Conservation (phyloP, 2,888 invertebrate genomes). For the Catocala fraxini region DNA sequence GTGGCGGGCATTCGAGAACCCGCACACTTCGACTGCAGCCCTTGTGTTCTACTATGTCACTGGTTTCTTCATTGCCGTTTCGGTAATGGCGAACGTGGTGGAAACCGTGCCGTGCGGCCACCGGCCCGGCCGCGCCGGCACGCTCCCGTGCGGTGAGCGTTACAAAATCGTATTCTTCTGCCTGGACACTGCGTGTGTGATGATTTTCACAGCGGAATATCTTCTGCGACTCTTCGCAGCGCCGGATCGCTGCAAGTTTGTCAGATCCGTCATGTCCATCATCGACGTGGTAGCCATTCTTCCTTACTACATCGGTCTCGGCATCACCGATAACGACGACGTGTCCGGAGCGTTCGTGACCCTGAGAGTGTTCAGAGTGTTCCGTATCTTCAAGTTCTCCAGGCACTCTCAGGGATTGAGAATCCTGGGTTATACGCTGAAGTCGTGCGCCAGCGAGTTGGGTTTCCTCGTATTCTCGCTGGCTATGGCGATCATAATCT, state of each 20-base stretch:
- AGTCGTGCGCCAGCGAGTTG: constrained; percentile 99
- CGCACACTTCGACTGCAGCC: constrained; percentile 99
- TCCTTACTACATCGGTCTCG: constrained; percentile 99
- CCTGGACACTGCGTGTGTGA: constrained; percentile 99
- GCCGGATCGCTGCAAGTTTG: constrained; percentile 99
- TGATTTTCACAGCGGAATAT: constrained; percentile 99
- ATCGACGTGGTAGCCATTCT: constrained; percentile 99
- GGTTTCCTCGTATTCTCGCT: constrained; percentile 99
- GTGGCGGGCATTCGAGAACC: constrained; percentile 99
- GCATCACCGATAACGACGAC: constrained; percentile 99
- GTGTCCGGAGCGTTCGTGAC: constrained; percentile 99
- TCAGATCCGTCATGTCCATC: constrained; percentile 99
- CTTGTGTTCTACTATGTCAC: constrained; percentile 99
- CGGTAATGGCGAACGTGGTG: constrained; percentile 99
- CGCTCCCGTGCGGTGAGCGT: constrained; percentile 98
- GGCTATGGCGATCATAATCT: constrained; percentile 99
- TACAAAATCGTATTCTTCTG: constrained; percentile 99
- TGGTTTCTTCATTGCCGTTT: constrained; percentile 99
- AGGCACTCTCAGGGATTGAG: constrained; percentile 99
- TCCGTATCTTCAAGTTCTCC: constrained; percentile 99
- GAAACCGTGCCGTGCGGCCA: constrained; percentile 98
- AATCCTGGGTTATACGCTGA: constrained; percentile 99
- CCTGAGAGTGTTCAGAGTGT: constrained; percentile 99
- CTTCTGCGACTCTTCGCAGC: constrained; percentile 98
- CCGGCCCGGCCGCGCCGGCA: constrained; percentile 94